Percentiles rank a stretch among this genome's conserved stretches.
These are phyloP conservation scores for Heliconius erato DNA, from an alignment of 2,888 invertebrate genomes.

Conservation along the genomic window DNA sequence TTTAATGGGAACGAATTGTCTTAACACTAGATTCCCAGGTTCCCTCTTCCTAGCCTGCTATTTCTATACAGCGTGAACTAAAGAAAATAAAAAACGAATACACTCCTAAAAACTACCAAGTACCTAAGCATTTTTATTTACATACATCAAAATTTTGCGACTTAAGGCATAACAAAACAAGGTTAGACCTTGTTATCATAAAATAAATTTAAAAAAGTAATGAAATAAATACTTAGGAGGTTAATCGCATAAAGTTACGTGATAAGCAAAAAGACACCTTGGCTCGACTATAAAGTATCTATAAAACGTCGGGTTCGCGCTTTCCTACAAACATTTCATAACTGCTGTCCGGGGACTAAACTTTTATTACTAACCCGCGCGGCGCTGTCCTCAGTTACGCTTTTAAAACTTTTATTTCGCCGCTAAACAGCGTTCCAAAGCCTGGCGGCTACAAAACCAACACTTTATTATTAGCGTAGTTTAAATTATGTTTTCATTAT, in stretches of 20 bases:
- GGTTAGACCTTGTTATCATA: constrained; percentile 2
- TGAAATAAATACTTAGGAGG: constrained; percentile 9
- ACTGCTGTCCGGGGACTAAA: constrained; percentile 57
- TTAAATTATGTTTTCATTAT: constrained; percentile 32
- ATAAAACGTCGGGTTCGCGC: constrained; percentile 47
- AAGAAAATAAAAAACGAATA: neutral
- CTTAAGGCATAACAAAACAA: neutral
- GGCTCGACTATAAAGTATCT: constrained; percentile 42
- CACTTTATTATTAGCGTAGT: constrained; percentile 40
- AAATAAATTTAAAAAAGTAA: constrained; percentile 13
- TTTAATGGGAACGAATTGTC: too few relatives aligned
- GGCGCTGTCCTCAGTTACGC: constrained; percentile 56
- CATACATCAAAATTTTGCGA: neutral
- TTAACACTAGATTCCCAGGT: too few relatives aligned
- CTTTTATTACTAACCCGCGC: constrained; percentile 69
- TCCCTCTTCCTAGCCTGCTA: too few relatives aligned
- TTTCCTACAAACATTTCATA: constrained; percentile 51
- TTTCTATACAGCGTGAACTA: too few relatives aligned
- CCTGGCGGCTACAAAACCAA: constrained; percentile 42
- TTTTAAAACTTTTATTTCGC: constrained; percentile 69
- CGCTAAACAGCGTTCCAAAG: constrained; percentile 58
- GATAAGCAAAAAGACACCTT: constrained; percentile 23
- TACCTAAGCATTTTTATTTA: neutral
- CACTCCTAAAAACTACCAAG: too few relatives aligned
- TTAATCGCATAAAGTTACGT: constrained; percentile 31